Conservation (phyloP, 2,113 vertebrate genomes). For the Plectropomus leopardus region DNA sequence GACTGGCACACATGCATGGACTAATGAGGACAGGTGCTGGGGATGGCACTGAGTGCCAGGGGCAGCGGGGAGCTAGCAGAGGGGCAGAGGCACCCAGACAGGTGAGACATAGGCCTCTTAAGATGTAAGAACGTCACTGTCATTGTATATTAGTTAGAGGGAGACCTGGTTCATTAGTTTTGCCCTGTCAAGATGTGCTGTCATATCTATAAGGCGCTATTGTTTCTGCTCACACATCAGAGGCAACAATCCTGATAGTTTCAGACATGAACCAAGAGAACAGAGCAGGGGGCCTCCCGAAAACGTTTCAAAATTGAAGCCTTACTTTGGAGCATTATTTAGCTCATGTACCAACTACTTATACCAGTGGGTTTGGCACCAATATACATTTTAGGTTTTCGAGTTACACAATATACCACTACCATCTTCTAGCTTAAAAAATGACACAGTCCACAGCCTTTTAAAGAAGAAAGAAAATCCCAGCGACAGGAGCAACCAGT, state of each 20-base stretch:
- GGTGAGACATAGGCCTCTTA: conserved; percentile 10
- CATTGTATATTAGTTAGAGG: neutral
- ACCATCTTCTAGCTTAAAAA: too few relatives aligned
- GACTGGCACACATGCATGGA: conserved; percentile 28
- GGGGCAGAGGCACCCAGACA: neutral
- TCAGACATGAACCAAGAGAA: neutral
- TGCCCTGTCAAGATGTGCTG: neutral
- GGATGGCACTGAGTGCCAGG: conserved; percentile 3
- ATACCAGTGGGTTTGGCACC: too few relatives aligned
- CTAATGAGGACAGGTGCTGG: conserved; percentile 56
- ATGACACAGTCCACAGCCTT: too few relatives aligned
- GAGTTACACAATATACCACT: too few relatives aligned
- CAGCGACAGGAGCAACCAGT: too few relatives aligned
- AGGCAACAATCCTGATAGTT: neutral
- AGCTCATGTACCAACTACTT: too few relatives aligned
- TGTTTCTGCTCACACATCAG: neutral
- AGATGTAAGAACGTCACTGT: neutral
- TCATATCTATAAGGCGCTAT: neutral
- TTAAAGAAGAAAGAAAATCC: too few relatives aligned
- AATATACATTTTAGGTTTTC: too few relatives aligned
- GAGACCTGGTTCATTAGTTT: neutral
- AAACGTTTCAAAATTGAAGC: too few relatives aligned
- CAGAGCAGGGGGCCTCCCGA: neutral
- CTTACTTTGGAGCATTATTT: too few relatives aligned
- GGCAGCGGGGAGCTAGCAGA: conserved; percentile 11